Conservation (phyloP, 2,888 invertebrate genomes). For the Pedicia rivosa region DNA sequence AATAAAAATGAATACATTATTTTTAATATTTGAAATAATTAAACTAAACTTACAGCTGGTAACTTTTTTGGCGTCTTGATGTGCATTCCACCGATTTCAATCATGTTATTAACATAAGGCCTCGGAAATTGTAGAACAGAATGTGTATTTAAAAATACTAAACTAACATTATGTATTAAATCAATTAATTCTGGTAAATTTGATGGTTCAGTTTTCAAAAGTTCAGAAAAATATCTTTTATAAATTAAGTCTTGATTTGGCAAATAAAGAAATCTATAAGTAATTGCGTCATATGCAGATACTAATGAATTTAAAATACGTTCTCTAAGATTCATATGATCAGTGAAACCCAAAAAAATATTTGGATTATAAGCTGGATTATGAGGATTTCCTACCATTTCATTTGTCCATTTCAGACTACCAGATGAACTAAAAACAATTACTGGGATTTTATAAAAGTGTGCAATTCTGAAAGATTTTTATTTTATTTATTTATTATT, state of each 20-base stretch:
- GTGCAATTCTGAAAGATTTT: constrained; percentile 23
- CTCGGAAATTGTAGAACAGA: constrained; percentile 25
- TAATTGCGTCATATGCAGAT: constrained; percentile 25
- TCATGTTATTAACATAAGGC: constrained; percentile 26
- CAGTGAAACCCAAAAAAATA: constrained; percentile 26
- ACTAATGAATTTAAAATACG: constrained; percentile 30
- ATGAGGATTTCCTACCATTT: constrained; percentile 33
- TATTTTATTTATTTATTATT: not conserved
- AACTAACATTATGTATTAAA: constrained; percentile 24
- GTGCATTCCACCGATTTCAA: constrained; percentile 26
- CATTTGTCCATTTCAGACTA: constrained; percentile 31
- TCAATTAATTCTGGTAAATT: constrained; percentile 25
- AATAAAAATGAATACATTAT: constrained; percentile 8
- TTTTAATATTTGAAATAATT: constrained; percentile 16
- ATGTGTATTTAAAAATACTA: constrained; percentile 28
- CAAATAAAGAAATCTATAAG: constrained; percentile 27
- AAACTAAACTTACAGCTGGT: not conserved
- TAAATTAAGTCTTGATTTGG: constrained; percentile 27
- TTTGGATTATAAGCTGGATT: constrained; percentile 33
- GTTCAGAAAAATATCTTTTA: constrained; percentile 22
- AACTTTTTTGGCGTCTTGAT: constrained; percentile 11
- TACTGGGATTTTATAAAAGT: constrained; percentile 25
- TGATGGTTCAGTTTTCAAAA: constrained; percentile 15
- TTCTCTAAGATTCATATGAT: constrained; percentile 31
- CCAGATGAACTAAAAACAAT: constrained; percentile 31